Conservation (phyloP, 2,797 vertebrate genomes). For the Melanogrammus aeglefinus region DNA sequence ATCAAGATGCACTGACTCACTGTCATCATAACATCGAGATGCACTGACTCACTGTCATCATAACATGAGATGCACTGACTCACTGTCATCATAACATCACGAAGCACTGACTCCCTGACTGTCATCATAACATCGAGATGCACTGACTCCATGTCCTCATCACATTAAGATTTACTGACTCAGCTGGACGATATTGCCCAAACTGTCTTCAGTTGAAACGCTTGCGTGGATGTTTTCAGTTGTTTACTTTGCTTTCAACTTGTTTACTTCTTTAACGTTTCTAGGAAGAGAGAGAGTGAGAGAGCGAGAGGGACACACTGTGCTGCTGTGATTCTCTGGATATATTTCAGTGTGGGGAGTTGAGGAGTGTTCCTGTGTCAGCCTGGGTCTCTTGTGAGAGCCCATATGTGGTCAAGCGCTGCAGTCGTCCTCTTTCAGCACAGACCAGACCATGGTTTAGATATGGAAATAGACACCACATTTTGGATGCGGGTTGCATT, state of each 20-base stretch:
- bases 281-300: conserved; percentile 4
- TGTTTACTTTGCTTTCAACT: not conserved
- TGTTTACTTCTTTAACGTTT: not conserved
- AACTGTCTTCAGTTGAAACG: not conserved
- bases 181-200: not conserved
- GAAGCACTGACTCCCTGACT: not conserved
- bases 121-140: conserved; percentile 34
- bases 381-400: conserved; percentile 20
- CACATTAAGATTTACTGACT: not conserved
- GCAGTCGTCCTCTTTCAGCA: conserved; percentile 29
- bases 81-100: not conserved
- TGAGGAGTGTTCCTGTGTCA: conserved; percentile 25
- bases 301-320: conserved; percentile 9
- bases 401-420: conserved; percentile 19
- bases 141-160: conserved; percentile 18
- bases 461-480: conserved; percentile 58
- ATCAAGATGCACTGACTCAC: not conserved
- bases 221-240: too few species aligned
- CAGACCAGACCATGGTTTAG: conserved; percentile 39
- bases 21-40: not conserved
- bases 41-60: conserved; percentile 6
- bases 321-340: conserved; percentile 29
- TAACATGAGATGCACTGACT: too few species aligned
- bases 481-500: conserved; percentile 45
- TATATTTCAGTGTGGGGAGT: conserved; percentile 27